These are phyloP conservation scores for Nixonia krombeini DNA, from an alignment of 1,140 invertebrate species.

Conservation along the genomic window DNA sequence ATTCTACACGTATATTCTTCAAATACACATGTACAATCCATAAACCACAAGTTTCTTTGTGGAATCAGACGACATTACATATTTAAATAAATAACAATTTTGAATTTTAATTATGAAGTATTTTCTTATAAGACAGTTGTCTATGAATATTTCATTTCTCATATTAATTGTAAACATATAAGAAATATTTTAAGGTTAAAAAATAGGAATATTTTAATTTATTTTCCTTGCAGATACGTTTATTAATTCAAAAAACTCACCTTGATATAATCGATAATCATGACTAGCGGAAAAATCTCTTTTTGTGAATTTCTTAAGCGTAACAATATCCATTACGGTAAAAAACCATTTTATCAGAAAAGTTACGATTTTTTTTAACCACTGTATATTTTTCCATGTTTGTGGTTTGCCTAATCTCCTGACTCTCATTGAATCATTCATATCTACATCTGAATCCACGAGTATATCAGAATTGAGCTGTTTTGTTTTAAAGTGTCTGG, in stretches of 20 bases:
- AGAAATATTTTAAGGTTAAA: not conserved
- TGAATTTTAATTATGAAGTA: no score
- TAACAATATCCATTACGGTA: constrained; percentile 46
- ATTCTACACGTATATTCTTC: not conserved
- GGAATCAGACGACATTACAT: no score
- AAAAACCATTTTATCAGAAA: constrained; percentile 38
- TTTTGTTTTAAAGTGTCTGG: not conserved
- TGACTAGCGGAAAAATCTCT: constrained; percentile 45
- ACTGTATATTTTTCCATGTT: constrained; percentile 36
- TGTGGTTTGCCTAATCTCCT: constrained; percentile 16
- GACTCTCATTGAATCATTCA: constrained; percentile 44
- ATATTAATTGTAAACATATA: no score
- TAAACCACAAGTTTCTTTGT: no score
- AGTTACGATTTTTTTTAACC: constrained; percentile 30
- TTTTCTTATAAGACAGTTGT: no score
- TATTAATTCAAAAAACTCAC: constrained; percentile 29
- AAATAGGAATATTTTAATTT: not conserved
- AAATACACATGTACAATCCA: no score
- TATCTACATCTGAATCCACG: constrained; percentile 59
- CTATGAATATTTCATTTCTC: no score
- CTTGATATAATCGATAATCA: constrained; percentile 49
- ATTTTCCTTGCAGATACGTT: no score
- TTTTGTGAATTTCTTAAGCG: constrained; percentile 42
- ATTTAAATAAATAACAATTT: no score
- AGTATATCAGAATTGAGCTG: constrained; percentile 1